phyloP scores from a whole-genome alignment of 2,113 vertebrate species.

The Litocranius walleri region DNA sequence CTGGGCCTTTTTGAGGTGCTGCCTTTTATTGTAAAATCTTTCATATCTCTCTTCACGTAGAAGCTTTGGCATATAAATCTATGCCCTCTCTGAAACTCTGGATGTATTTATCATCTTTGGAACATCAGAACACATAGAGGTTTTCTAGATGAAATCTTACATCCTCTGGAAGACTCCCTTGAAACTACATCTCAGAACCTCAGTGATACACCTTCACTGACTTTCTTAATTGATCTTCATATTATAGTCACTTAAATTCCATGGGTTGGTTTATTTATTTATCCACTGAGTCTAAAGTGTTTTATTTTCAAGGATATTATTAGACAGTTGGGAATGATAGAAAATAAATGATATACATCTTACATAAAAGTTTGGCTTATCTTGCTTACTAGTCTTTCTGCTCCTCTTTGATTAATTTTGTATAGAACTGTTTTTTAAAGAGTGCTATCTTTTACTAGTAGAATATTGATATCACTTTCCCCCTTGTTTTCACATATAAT shows the following conservation, averaged over 20 bases:
- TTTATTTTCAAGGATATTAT: slow-evolving; percentile 17
- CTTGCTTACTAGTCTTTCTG: background rate
- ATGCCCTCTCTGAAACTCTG: background rate
- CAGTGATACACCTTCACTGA: background rate
- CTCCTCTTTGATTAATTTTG: background rate
- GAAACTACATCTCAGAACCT: background rate
- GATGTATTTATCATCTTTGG: background rate
- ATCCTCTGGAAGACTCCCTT: background rate
- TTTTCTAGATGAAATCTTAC: background rate
- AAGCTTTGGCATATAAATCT: background rate
- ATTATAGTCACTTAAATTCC: background rate
- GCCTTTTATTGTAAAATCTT: background rate
- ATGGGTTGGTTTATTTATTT: background rate
- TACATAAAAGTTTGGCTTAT: background rate
- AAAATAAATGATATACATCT: background rate
- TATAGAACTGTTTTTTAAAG: background rate
- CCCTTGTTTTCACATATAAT: background rate
- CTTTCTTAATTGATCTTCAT: background rate
- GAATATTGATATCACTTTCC: background rate
- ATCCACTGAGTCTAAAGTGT: background rate
- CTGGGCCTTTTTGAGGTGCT: background rate
- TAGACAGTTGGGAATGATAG: background rate
- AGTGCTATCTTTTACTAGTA: background rate
- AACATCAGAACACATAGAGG: background rate
- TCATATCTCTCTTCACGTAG: background rate